Base-by-base conservation (phyloP, 1,140 invertebrate genomes). In the Pseudomyrmex dendroicus region DNA sequence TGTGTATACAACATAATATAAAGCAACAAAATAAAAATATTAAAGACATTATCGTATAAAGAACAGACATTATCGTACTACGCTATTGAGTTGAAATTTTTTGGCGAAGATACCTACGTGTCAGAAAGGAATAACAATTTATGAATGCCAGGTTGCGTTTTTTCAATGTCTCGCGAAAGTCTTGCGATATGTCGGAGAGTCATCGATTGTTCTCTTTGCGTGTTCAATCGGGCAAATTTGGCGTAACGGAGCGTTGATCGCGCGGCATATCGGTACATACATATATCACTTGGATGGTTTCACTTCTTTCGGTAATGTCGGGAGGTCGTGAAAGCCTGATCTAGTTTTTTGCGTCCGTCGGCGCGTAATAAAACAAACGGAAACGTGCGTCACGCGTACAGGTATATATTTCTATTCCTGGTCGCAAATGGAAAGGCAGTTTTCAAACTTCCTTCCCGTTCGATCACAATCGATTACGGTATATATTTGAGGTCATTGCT, bases 251-350 rank as follows among this genome's bases (percentile, higher is more conserved):
- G 57, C n/a, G 22, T 46, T 9, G 56, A 35, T 44, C 46, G 25
- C 46, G 25, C 8, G 46, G 46, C 54, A 72, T 72, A 72, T 72
- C 25, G 22, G 12, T 15, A 52, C 61, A 48, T 15, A 52, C 61
- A 48, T 20, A 64, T 64, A 73, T 2, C 25, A 4, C 17, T 17
- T 22, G n/a, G 17, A 12, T 78, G 78, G 61, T 87, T 88, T 88
- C 84, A 74, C 86, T 85, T 66, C 52, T 70, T 88, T 85, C 77
- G 83, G 44, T 68, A 85, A 78, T 59, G 59, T 59, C 50, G 50
- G 22, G 82, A 83, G 67, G 15, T 87, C 87, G 86, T 88, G 86
- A 88, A 88, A 88, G 86, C 77, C 20, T 62, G 52, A 78, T 88
- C 86, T 88, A 70, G 77, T 88, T 85, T 78, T 68, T 35, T 35